Evolutionary conservation across 92 coral and sea anemone species (phyloP), one percentile per base, ranked within the genome.

Genomic region (Anthopleura xanthogrammica): DNA sequence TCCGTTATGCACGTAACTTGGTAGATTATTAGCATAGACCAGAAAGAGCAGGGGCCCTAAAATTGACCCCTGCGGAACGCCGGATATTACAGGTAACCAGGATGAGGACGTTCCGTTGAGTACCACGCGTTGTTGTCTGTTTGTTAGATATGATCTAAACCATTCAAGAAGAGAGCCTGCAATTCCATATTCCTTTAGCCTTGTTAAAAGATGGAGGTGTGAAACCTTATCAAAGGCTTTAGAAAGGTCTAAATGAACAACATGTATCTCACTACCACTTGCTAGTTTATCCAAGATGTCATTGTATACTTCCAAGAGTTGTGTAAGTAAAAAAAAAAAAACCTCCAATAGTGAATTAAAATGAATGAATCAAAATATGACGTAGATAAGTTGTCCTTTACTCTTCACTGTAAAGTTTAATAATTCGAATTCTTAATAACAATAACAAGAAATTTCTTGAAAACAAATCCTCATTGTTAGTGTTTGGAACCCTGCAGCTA

Each of bases 21-120:
- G 90, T 24, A 82, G 22, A 40, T 83, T 87, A 78, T 87, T 87
- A 36, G 58, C 56, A 64, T 76, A 87, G 29, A 77, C 85, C 78
- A 78, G 56, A 36, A 87, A 87, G 12, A 87, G 55, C 41, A 87
- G 79, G 71, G 80, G 87, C 20, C 92, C 92, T 41, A 85, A 75
- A 41, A 89, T 85, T n/a, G 91, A 85, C 52, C 89, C 89, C 71
- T 82, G 87, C 4, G 86, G 90, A 24, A 89, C 87, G 14, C 87
- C 84, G 12, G 92, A 85, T 2, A 56, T 75, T 8, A 85, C 89
- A 8, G 90, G 90, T 3, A 87, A 80, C 90, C 88, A 83, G 58
- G 68, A 72, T 8, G 93, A 80, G 64, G 79, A 60, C 11, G 43
- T 20, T n/a, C 84, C 86, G 14, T 87, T 88, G 7, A 86, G 75